Conservation (phyloP, 1,140 invertebrate genomes). For the Aphelenchoides avenae region DNA sequence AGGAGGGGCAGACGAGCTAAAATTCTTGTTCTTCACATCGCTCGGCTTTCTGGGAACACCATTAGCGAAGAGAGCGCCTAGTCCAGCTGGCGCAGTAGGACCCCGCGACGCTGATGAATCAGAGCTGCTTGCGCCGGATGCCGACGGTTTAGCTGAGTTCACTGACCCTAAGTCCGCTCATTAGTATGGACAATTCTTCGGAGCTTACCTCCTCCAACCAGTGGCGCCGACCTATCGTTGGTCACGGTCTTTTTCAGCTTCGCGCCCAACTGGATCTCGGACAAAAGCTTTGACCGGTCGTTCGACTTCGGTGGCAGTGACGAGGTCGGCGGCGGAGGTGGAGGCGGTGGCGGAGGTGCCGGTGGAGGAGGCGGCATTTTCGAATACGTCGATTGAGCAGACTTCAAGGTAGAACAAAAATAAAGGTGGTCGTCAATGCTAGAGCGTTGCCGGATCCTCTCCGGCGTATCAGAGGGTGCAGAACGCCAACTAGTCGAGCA, state of each 20-base stretch:
- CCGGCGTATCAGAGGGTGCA: too few relatives aligned
- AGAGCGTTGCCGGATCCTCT: too few relatives aligned
- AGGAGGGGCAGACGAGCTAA: too few relatives aligned
- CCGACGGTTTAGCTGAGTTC: too few relatives aligned
- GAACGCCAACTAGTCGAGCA: too few relatives aligned
- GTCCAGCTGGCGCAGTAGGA: conserved; percentile 5
- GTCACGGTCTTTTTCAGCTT: conserved; percentile 78
- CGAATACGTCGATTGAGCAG: too few relatives aligned
- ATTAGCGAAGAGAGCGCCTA: conserved; percentile 12
- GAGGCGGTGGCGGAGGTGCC: too few relatives aligned
- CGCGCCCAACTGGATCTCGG: conserved; percentile 75
- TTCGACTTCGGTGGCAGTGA: conserved; percentile 60
- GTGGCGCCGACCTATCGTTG: conserved; percentile 78
- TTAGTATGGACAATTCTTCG: too few relatives aligned
- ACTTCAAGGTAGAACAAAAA: too few relatives aligned
- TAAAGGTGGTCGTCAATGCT: too few relatives aligned
- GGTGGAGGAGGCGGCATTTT: conserved; percentile 10
- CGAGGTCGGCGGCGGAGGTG: neutral
- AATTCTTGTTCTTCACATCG: conserved; percentile 20
- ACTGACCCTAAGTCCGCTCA: too few relatives aligned
- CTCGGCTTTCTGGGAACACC: conserved; percentile 15
- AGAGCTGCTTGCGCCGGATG: conserved; percentile 1
- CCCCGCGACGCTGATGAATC: neutral
- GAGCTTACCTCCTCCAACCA: conserved; percentile 66
- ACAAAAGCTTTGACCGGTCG: conserved; percentile 69